Evolutionary conservation across 1,140 invertebrate genomes (phyloP).

Genomic region (Drosophila ogumai): DNA sequence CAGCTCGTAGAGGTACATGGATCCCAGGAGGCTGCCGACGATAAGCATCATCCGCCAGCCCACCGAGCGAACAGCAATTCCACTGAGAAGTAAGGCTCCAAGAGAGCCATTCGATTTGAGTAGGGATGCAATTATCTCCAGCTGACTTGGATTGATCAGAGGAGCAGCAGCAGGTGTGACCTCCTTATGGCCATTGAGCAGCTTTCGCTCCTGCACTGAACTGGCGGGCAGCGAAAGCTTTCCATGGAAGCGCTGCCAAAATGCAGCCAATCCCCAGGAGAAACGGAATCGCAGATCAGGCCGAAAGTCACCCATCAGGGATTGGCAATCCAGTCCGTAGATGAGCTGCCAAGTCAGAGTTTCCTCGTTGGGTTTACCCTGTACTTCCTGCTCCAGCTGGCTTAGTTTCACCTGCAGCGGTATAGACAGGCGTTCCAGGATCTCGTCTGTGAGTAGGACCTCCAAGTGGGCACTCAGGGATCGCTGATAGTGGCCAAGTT

Average conservation of each 20-base stretch:
- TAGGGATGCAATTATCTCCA: constrained; percentile 87
- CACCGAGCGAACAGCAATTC: constrained; percentile 96
- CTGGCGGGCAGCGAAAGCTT: constrained; percentile 60
- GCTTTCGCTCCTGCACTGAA: constrained; percentile 20
- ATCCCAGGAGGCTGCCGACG: constrained; percentile 93
- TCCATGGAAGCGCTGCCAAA: constrained; percentile 92
- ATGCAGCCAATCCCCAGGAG: constrained; percentile 93
- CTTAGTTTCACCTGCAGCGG: constrained; percentile 94
- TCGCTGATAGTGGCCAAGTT: constrained; percentile 96
- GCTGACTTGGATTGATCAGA: constrained; percentile 85
- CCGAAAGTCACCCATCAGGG: constrained; percentile 97
- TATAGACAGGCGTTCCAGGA: constrained; percentile 93
- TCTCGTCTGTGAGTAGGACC: constrained; percentile 92
- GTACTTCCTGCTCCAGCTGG: constrained; percentile 94
- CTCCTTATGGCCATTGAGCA: constrained; percentile 52
- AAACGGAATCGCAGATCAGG: constrained; percentile 98
- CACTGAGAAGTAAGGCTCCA: constrained; percentile 91
- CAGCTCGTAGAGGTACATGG: constrained; percentile 97
- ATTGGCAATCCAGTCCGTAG: constrained; percentile 95
- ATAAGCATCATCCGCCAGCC: constrained; percentile 96
- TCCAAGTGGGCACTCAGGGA: constrained; percentile 96
- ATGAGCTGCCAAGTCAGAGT: constrained; percentile 95
- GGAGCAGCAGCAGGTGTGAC: constrained; percentile 28
- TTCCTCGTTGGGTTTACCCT: constrained; percentile 96
- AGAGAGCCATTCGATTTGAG: constrained; percentile 92